Base-by-base conservation (phyloP, 2,888 invertebrate genomes). In the Chorisops tibialis region DNA sequence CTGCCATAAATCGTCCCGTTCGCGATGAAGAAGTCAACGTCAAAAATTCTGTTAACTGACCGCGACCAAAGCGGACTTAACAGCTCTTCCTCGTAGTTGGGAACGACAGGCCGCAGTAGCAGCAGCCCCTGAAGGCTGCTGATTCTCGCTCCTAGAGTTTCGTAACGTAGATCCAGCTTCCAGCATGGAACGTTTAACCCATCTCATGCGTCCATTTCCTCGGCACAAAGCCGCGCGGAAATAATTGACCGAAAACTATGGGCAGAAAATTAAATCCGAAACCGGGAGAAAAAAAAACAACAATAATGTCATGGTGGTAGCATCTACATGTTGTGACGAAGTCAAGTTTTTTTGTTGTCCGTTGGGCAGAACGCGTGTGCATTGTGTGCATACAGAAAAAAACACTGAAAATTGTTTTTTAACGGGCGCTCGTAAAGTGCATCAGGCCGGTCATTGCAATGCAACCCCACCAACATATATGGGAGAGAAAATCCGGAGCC, bases 21-120 rank as follows among this genome's bases (percentile, higher is more conserved):
- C n/a, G n/a, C n/a, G 22, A 54, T 54, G 52, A 54, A 54, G 52
- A 54, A 54, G 41, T 54, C 52, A 54, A 54, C 52, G 52, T 54
- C 52, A 54, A 41, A 54, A 39, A 54, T 54, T 54, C 52, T 54
- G 52, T 54, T 54, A 54, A 54, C 52, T 22, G 19, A 18, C 49
- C 24, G 22, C 18, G 41, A 54, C 52, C 52, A 41, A 54, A 22
- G 52, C 52, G 52, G 52, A 54, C 41, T 54, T 54, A 54, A 54
- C 52, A 54, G 41, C 52, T 54, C 52, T n/a, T n/a, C n/a, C 39
- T 54, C 52, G 52, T 41, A 30, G 30, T 30, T n/a, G n/a, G 30
- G 9, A 9, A 30, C 30, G 30, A 30, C 30, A 30, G 30, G 7
- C 30, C 30, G 30, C 9, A 9, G 30, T 30, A 30, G 30, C 30